Conservation (phyloP, 2,888 invertebrate species). For the Amphiduros pacificus region DNA sequence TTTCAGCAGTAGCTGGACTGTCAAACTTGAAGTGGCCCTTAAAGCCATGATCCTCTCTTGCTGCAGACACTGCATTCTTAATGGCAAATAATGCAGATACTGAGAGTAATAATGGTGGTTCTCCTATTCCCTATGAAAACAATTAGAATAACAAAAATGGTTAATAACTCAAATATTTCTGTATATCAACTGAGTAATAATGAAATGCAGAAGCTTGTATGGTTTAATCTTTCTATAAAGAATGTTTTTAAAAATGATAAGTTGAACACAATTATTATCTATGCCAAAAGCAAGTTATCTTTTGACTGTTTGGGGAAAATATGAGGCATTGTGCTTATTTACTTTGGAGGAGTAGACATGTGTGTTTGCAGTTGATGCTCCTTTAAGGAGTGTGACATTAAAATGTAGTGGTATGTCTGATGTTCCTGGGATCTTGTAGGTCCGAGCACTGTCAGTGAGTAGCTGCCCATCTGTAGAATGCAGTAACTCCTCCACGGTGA, state of each 20-base stretch:
- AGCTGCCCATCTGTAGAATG: slow-evolving; percentile 81
- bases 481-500: slow-evolving; percentile 84
- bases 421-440: slow-evolving; percentile 15
- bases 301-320: no score
- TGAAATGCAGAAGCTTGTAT: no score
- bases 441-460: slow-evolving; percentile 84
- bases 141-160: no score
- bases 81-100: background rate
- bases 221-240: no score
- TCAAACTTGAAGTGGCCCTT: background rate
- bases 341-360: slow-evolving; percentile 29
- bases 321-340: no score
- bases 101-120: background rate
- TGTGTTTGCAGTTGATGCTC: background rate
- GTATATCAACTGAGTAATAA: no score
- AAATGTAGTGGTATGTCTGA: slow-evolving; percentile 20
- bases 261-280: no score
- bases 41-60: background rate
- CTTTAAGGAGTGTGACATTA: slow-evolving; percentile 28
- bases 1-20: background rate
- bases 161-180: no score
- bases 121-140: background rate
- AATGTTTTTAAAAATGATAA: no score
- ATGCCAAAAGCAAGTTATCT: no score
- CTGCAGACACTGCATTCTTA: background rate